phyloP scores from a whole-genome alignment of 1,140 invertebrate genomes.

The Macrobrachium nipponense region DNA sequence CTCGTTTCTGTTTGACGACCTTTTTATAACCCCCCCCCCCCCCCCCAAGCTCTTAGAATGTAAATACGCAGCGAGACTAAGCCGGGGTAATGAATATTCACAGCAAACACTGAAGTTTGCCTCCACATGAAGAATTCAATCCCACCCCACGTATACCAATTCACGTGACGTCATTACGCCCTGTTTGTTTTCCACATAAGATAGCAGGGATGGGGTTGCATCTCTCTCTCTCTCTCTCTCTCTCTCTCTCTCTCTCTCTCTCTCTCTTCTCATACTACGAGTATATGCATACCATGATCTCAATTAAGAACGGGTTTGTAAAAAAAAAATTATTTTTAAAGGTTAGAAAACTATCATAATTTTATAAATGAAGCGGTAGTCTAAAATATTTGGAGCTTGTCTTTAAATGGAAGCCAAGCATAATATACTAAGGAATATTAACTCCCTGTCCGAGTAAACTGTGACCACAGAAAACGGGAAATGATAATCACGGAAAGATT shows the following conservation, averaged over 20 bases:
- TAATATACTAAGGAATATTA: no score
- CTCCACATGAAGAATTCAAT: not conserved
- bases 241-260: constrained; percentile 2
- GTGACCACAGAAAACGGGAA: no score
- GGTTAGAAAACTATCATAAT: no score
- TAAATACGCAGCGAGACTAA: no score
- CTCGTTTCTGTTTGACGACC: not conserved
- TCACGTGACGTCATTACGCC: not conserved
- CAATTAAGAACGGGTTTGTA: no score
- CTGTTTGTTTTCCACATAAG: not conserved
- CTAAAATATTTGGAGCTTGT: not conserved
- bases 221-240: not conserved
- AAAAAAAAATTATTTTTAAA: no score
- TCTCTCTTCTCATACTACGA: not conserved
- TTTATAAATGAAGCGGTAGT: not conserved
- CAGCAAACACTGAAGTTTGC: not conserved
- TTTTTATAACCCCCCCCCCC: not conserved
- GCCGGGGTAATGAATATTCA: not conserved
- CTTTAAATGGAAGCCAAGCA: not conserved
- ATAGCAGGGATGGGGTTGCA: no score
- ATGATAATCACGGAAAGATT: no score
- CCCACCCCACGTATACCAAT: not conserved
- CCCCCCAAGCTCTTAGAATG: not conserved
- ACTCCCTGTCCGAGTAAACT: no score
- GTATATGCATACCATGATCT: not conserved